Evolutionary conservation across 2,888 invertebrate genomes (phyloP), one percentile per base, ranked within the genome.

Genomic region (Xestoiulus laeticollis): DNA sequence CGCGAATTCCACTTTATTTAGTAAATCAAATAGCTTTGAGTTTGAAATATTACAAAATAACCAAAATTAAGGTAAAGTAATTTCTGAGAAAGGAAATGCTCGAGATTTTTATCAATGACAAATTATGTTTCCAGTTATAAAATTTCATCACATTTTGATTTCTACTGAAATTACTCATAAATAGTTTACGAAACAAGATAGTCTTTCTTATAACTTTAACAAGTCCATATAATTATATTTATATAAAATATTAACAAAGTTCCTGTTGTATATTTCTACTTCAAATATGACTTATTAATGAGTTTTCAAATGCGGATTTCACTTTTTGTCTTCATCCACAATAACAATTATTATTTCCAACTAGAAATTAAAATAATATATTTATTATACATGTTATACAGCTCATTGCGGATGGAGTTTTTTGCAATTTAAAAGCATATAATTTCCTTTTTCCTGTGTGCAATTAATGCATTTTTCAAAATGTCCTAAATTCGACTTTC

Each of bases 261-360:
- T n/a, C 59, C n/a, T 2, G n/a, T 59, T 19, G 59, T 59, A 59
- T n/a, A 6, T n/a, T 59, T n/a, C 59, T 59, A n/a, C 19, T n/a
- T 6, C 48, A 53, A n/a, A n/a, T 59, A n/a, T 22, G 22, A 22
- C 8, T 68, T 22, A 22, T n/a, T 59, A n/a, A n/a, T 59, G 6
- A 59, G 6, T 6, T 59, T 59, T 2, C n/a, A n/a, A 59, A 59
- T n/a, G n/a, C 19, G 59, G 59, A 26, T 68, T 68, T 68, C 8
- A 2, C 22, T 22, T 22, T n/a, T n/a, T 59, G 4, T 5, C n/a
- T n/a, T 19, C n/a, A 1, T 68, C 59, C 10, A 68, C 59, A 68
- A 68, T 68, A 68, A 68, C 59, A 68, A 68, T 68, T 26, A 68
- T 68, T 68, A 59, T 59, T 68, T 22, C 59, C 59, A 6, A n/a